Conservation (phyloP, 2,888 invertebrate species). For the Lithosia quadra region DNA sequence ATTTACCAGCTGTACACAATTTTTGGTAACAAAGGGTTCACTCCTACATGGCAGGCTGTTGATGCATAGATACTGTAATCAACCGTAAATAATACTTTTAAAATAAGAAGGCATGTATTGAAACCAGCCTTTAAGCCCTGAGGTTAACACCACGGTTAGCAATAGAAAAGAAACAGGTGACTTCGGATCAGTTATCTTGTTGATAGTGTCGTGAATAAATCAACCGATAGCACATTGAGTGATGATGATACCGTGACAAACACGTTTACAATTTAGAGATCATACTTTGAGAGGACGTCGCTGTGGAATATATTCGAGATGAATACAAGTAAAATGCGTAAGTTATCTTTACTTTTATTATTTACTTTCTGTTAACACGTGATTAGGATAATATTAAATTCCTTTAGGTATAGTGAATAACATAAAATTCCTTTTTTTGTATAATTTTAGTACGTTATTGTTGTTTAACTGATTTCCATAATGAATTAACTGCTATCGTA, state of each 20-base stretch:
- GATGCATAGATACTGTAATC: neutral
- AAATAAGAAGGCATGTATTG: conserved; percentile 3
- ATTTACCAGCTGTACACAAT: neutral
- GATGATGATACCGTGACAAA: conserved; percentile 40
- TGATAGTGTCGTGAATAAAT: conserved; percentile 46
- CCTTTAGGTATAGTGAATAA: neutral
- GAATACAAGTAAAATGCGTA: conserved; percentile 41
- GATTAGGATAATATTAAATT: neutral
- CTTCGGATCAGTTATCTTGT: conserved; percentile 45
- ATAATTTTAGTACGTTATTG: neutral
- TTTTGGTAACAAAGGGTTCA: neutral
- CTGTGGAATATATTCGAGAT: conserved; percentile 28
- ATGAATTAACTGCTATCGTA: too few relatives aligned
- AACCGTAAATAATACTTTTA: neutral
- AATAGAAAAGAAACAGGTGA: conserved; percentile 31
- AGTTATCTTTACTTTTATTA: conserved; percentile 24
- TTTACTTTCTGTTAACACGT: neutral
- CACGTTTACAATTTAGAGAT: conserved; percentile 19
- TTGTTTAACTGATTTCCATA: too few relatives aligned
- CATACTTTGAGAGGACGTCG: conserved; percentile 28
- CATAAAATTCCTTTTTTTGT: neutral
- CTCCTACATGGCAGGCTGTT: neutral
- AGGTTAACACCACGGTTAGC: conserved; percentile 21
- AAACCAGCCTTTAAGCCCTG: conserved; percentile 33
- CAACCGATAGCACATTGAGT: conserved; percentile 37